Evolutionary conservation across 2,797 vertebrate genomes (phyloP).

Genomic region (Hydrolagus colliei): DNA sequence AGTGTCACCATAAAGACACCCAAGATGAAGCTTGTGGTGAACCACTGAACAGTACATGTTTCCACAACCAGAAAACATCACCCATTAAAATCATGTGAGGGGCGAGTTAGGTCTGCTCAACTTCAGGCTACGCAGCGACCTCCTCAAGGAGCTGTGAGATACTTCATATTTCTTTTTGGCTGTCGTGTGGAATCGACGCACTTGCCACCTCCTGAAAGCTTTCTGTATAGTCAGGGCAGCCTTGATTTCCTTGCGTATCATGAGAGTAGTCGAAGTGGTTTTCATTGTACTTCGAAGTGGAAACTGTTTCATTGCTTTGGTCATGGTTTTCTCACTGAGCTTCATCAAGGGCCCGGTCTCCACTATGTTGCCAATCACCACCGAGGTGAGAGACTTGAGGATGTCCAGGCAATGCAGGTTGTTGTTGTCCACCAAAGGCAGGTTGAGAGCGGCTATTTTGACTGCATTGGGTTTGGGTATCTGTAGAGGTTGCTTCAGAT

Average conservation of each 20-base stretch:
- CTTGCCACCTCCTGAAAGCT: conserved; percentile 41
- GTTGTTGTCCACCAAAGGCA: conserved; percentile 8
- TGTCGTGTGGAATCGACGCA: conserved; percentile 21
- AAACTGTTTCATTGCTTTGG: conserved; percentile 39
- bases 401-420: conserved; percentile 19
- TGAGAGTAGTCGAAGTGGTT: conserved; percentile 35
- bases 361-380: conserved; percentile 30
- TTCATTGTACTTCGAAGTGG: conserved; percentile 35
- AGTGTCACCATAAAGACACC: background rate
- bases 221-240: conserved; percentile 38
- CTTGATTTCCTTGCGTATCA: conserved; percentile 34
- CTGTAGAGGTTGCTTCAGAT: conserved; percentile 31
- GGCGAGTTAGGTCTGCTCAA: conserved; percentile 37
- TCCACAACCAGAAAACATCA: background rate
- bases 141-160: conserved; percentile 36
- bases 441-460: conserved; percentile 31
- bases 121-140: conserved; percentile 40
- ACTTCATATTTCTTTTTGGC: background rate
- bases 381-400: conserved; percentile 7
- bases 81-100: conserved; percentile 35
- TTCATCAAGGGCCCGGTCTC: conserved; percentile 32
- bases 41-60: background rate
- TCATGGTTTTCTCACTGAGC: conserved; percentile 32
- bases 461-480: conserved; percentile 34
- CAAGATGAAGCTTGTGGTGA: background rate